phyloP scores from a whole-genome alignment of 2,888 invertebrate genomes.

The Pachymerium ferrugineum region DNA sequence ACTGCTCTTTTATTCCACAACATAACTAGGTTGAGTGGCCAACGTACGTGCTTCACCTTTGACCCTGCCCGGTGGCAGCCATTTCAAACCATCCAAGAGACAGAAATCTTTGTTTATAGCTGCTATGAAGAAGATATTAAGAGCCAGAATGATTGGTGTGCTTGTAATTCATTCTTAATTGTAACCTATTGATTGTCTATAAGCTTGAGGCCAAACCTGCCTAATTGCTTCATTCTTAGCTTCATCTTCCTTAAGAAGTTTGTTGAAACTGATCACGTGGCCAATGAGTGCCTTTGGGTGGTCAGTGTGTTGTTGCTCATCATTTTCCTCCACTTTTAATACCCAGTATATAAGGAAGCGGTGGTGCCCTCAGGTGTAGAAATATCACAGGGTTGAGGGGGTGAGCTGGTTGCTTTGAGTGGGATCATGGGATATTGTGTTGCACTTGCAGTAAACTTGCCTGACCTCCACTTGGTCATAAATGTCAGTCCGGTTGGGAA shows the following conservation, averaged over 20 bases:
- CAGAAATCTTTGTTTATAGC: background rate
- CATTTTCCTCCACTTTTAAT: background rate
- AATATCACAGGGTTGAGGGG: background rate
- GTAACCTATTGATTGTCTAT: too few species aligned
- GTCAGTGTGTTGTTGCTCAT: background rate
- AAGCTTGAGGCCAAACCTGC: background rate
- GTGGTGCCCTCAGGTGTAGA: background rate
- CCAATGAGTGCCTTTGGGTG: background rate
- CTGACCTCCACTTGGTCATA: background rate
- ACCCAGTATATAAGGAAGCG: background rate
- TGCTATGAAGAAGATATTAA: background rate
- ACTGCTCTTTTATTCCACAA: background rate
- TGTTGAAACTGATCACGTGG: constrained; percentile 5
- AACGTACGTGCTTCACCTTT: background rate
- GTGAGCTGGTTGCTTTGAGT: background rate
- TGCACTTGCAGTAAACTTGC: background rate
- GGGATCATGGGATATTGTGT: constrained; percentile 13
- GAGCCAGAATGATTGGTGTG: background rate
- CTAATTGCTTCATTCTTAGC: background rate
- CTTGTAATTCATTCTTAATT: background rate
- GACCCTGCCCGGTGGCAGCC: too few species aligned
- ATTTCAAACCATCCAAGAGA: background rate
- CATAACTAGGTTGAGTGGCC: background rate
- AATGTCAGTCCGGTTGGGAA: background rate
- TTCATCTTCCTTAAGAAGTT: too few species aligned